Evolutionary conservation across 2,113 vertebrate species (phyloP), one percentile per base, ranked within the genome.

Genomic region (Patagioenas fasciata): DNA sequence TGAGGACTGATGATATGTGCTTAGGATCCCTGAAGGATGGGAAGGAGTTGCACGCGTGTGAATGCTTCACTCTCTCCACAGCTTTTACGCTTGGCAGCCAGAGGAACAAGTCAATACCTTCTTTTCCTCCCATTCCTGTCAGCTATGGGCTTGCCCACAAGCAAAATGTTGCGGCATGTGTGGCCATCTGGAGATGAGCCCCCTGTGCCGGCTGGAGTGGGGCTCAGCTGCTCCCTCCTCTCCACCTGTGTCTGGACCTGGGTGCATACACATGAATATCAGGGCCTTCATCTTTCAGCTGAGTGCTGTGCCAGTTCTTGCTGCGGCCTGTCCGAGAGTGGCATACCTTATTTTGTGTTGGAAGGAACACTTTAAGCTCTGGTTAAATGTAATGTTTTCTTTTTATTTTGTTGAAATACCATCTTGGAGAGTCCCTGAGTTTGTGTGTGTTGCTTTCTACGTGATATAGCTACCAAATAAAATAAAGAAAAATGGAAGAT

Each of bases 1-100:
- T 9, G 7, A 51, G 51, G 36, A 40, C 2, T 0, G 9, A 21
- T 24, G n/a, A 32, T 66, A 19, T 0, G 0, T 73, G 11, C 32
- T 61, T 20, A 65, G 34, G 56, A n/a, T 64, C 25, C 42, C 34
- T 36, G 42, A 25, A 15, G 4, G 40, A 53, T 17, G 40, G 53
- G 18, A 57, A 61, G 40, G 53, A 65, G 21, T 26, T 47, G 23
- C 18, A 47, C 6, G 13, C 6, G 1, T 29, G 32, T 1, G 1
- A 66, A 66, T 53, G 36, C 44, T 60, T 91, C 51, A 21, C 0
- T 3, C 9, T 28, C 31, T 70, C 50, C 13, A 23, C 16, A 65
- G 15, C 16, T 84, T 31, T 91, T 12, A 17, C 3, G 0, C 61
- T 65, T 66, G 16, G 9, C 54, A 56, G 44, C 13, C 44, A 40